Evolutionary conservation across 1,140 invertebrate species (phyloP).

Genomic region (Scaptomyza graminum): DNA sequence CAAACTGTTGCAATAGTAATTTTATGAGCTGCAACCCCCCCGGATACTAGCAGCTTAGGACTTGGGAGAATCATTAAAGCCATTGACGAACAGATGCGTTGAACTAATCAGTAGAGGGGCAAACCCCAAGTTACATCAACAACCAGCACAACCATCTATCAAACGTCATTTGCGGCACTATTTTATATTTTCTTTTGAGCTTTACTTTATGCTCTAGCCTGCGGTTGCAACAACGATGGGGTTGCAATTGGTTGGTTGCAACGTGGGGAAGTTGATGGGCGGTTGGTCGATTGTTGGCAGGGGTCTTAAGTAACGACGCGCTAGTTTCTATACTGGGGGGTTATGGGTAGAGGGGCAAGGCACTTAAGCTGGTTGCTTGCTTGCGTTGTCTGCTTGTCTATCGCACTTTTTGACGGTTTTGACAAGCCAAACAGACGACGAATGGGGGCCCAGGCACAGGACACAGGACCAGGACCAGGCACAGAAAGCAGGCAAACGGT

Average conservation of each 20-base stretch:
- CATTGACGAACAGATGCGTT: conserved; percentile 46
- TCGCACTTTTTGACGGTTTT: conserved; percentile 72
- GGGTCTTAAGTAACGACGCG: conserved; percentile 17
- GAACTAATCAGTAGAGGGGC: conserved; percentile 38
- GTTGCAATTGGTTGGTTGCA: conserved; percentile 1
- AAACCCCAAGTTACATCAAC: background rate
- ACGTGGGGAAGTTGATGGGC: background rate
- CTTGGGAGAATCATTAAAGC: conserved; percentile 48
- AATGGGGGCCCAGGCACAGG: conserved; percentile 3
- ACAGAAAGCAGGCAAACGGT: conserved; percentile 7
- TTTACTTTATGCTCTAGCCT: conserved; percentile 30
- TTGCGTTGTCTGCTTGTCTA: conserved; percentile 34
- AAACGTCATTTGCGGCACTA: conserved; percentile 64
- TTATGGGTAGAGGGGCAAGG: background rate
- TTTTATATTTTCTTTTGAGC: conserved; percentile 41
- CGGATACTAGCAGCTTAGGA: conserved; percentile 19
- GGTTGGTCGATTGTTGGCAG: conserved; percentile 21
- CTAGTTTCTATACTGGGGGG: conserved; percentile 3
- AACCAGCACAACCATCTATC: conserved; percentile 59
- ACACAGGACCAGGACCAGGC: background rate
- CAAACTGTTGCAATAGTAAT: conserved; percentile 21
- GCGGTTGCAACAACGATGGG: conserved; percentile 43
- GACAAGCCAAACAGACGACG: conserved; percentile 53
- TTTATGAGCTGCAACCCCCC: conserved; percentile 35
- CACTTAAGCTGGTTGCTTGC: conserved; percentile 8